Conservation (phyloP, 1,140 invertebrate genomes). For the Gerris buenoi region DNA sequence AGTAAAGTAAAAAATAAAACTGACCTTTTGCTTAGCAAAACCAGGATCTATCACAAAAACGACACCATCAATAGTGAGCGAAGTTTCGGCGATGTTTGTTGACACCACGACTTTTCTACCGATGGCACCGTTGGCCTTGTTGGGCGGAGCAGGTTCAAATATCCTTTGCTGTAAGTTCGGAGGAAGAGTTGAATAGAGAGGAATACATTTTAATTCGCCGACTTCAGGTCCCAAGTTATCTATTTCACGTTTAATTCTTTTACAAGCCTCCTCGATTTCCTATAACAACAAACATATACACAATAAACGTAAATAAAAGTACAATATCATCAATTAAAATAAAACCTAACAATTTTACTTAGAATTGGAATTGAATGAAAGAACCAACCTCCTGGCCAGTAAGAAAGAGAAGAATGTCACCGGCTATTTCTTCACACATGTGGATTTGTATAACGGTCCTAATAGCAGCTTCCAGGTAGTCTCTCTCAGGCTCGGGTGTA, state of each 20-base stretch:
- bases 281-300: constrained; percentile 27
- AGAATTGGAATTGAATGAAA: constrained; percentile 6
- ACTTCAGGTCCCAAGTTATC: constrained; percentile 93
- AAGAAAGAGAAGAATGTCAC: constrained; percentile 88
- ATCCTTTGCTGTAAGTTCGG: constrained; percentile 95
- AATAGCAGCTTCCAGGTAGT: constrained; percentile 97
- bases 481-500: constrained; percentile 93
- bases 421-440: constrained; percentile 90
- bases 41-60: constrained; percentile 99
- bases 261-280: constrained; percentile 99
- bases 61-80: constrained; percentile 98
- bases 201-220: constrained; percentile 96
- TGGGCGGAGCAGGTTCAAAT: constrained; percentile 88
- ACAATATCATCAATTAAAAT: too few species aligned
- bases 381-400: constrained; percentile 61
- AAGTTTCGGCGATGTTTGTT: constrained; percentile 99
- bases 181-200: constrained; percentile 93
- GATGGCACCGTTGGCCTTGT: constrained; percentile 83
- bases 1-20: not conserved
- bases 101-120: constrained; percentile 93
- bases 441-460: constrained; percentile 98
- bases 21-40: constrained; percentile 95
- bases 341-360: too few species aligned
- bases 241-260: constrained; percentile 90
- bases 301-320: too few species aligned